phyloP scores from a whole-genome alignment of 2,888 invertebrate genomes.

The Thera obeliscata region DNA sequence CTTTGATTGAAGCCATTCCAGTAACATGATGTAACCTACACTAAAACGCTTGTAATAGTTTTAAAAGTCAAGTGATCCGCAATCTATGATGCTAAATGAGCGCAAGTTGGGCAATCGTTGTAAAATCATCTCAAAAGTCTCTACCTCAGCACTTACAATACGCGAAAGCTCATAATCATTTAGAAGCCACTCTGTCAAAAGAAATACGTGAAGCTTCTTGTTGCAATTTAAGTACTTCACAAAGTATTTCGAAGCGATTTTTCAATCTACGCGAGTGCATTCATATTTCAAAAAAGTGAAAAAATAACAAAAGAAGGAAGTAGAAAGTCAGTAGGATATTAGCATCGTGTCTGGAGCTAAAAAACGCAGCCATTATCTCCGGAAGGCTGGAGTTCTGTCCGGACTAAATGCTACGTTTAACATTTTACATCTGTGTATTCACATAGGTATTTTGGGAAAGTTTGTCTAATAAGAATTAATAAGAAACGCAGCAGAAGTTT shows the following conservation, averaged over 20 bases:
- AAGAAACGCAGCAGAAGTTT: slow-evolving; percentile 83
- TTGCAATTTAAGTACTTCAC: slow-evolving; percentile 66
- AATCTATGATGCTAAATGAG: slow-evolving; percentile 74
- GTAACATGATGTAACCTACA: slow-evolving; percentile 65
- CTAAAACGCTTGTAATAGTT: slow-evolving; percentile 61
- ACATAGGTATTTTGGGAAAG: slow-evolving; percentile 74
- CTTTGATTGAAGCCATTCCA: slow-evolving; percentile 82
- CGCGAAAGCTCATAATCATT: slow-evolving; percentile 75
- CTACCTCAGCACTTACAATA: slow-evolving; percentile 73
- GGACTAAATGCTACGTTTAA: slow-evolving; percentile 72
- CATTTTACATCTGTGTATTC: slow-evolving; percentile 79
- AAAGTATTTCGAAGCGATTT: slow-evolving; percentile 76
- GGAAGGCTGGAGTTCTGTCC: slow-evolving; percentile 68
- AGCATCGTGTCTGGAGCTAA: slow-evolving; percentile 81
- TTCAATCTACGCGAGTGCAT: slow-evolving; percentile 81
- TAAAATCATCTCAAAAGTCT: slow-evolving; percentile 58
- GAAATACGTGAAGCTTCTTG: slow-evolving; percentile 74
- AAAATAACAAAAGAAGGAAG: slow-evolving; percentile 73
- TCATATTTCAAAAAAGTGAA: slow-evolving; percentile 77
- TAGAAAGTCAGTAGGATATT: slow-evolving; percentile 77
- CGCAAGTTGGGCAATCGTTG: slow-evolving; percentile 66
- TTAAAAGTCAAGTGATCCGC: slow-evolving; percentile 72
- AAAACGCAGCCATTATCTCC: slow-evolving; percentile 75
- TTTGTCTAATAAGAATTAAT: slow-evolving; percentile 79
- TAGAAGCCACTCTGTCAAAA: slow-evolving; percentile 75